Conservation (phyloP, 2,888 invertebrate genomes). For the Dascillus cervinus region DNA sequence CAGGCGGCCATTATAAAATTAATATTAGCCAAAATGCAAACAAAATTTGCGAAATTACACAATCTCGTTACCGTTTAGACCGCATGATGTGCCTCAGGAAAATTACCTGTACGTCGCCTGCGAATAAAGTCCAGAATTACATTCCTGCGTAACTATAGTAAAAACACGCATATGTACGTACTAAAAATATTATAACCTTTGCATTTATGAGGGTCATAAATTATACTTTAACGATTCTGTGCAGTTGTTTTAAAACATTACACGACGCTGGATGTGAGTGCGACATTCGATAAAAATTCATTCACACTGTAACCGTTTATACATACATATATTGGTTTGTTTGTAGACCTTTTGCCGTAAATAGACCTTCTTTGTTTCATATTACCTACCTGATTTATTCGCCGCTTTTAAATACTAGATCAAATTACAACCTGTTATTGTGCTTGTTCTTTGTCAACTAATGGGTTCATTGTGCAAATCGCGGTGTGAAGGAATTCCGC, state of each 20-base stretch:
- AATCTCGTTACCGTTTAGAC: conserved; percentile 12
- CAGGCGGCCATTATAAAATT: too few relatives aligned
- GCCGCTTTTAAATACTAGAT: too few relatives aligned
- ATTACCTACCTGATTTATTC: too few relatives aligned
- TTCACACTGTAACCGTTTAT: conserved; percentile 26
- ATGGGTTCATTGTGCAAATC: too few relatives aligned
- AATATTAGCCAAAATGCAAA: conserved; percentile 13
- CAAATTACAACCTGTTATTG: too few relatives aligned
- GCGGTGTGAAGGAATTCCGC: too few relatives aligned
- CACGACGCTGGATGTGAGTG: conserved; percentile 24
- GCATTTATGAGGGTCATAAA: conserved; percentile 42
- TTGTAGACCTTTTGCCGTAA: conserved; percentile 24
- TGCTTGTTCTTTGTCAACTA: too few relatives aligned
- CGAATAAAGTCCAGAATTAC: conserved; percentile 12
- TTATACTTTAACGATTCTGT: conserved; percentile 43
- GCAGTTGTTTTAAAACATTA: conserved; percentile 43
- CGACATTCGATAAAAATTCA: conserved; percentile 34
- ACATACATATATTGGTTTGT: conserved; percentile 28
- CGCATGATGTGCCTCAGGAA: conserved; percentile 3
- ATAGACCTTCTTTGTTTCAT: conserved; percentile 19
- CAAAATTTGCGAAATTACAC: conserved; percentile 18
- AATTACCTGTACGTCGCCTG: conserved; percentile 8
- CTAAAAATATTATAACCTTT: conserved; percentile 43
- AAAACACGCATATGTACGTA: conserved; percentile 24
- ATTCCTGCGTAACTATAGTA: conserved; percentile 15